Base-by-base conservation (phyloP, 2,113 vertebrate genomes). In the Amblyornis subalaris region DNA sequence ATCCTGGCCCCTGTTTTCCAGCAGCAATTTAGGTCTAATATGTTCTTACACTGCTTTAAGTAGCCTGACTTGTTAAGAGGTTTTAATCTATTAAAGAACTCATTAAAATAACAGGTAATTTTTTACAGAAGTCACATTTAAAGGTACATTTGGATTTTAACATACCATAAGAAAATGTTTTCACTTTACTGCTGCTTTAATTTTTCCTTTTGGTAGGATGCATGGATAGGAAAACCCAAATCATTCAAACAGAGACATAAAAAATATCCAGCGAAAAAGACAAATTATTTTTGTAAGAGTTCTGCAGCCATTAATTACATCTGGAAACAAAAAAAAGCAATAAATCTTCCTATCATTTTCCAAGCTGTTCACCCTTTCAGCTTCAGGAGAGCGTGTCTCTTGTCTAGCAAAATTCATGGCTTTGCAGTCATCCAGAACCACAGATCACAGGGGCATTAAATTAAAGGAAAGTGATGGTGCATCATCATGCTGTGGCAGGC, bases 401-500 rank as follows among this genome's bases (percentile, higher is more conserved):
- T 55, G 57, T 81, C 70, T 75, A 74, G 88, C 53, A 58, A 44
- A 95, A 96, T 81, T 82, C 57, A 89, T 84, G 72, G 79, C 85
- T 93, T 62, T 9, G 13, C 88, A 69, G 64, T 87, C 87, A 89
- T 62, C 82, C 89, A 61, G 92, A 96, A 93, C 79, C 33, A 72
- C 21, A 1, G 64, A 70, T 61, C 47, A 38, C 10, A 0, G 64
- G 47, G 54, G 26, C 76, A 28, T 61, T 94, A 88, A 88, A 93
- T 95, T 54, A 77, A 81, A 83, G 69, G 64, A 33, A 85, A 78
- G 61, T 50, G 82, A 64, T 51, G 80, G 76, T 91, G 92, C 96
- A 95, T 94, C 93, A 92, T 96, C 94, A 90, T 95, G 94, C 92
- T 94, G 89, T 83, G 92, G 83, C 94, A 94, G 66, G 82, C 93